Base-by-base conservation (phyloP, 2,113 vertebrate genomes). In the Microcebus jonahi region DNA sequence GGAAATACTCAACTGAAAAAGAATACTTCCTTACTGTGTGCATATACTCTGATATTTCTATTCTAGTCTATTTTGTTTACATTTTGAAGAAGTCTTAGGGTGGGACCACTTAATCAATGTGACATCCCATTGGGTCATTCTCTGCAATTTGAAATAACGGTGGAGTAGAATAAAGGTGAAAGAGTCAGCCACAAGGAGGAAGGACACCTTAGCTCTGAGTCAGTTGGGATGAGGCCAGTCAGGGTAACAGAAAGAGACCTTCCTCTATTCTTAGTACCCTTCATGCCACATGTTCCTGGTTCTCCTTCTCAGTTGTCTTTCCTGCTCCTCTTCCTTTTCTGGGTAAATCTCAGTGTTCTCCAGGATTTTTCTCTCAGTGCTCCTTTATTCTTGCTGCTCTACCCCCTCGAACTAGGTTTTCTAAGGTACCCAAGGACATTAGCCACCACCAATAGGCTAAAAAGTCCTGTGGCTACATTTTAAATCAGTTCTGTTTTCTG, bases 221-320 rank as follows among this genome's bases (percentile, higher is more conserved):
- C 48, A n/a, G 20, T 17, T 67, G 65, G 25, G 14, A 73, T 21
- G 4, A 80, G 6, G 11, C 11, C 42, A 20, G 57, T 27, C 42
- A 39, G 17, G 29, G 27, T 71, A 27, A 27, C 34, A 65, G 39
- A 50, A 63, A 45, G 34, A 53, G 45, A 73, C 34, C 14, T 12
- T 89, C 55, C 25, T 84, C 31, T 75, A 1, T 59, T 48, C 36
- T 55, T 14, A 7, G 6, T 36, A 25, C 45, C 48, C 31, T 61
- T 88, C 39, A n/a, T 6, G 17, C 29, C 34, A 25, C 23, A 12
- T 29, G 73, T 29, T 89, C 6, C 67, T 70, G 25, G 18, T 50
- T 55, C 17, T 88, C 42, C 75, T 95, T 96, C 94, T 93, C 63
- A 95, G 1, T 83, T 91, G 82, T 92, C 23, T 83, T 36, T 83